Evolutionary conservation across 2,797 vertebrate genomes (phyloP).

Genomic region (Coranthus polyacanthus): DNA sequence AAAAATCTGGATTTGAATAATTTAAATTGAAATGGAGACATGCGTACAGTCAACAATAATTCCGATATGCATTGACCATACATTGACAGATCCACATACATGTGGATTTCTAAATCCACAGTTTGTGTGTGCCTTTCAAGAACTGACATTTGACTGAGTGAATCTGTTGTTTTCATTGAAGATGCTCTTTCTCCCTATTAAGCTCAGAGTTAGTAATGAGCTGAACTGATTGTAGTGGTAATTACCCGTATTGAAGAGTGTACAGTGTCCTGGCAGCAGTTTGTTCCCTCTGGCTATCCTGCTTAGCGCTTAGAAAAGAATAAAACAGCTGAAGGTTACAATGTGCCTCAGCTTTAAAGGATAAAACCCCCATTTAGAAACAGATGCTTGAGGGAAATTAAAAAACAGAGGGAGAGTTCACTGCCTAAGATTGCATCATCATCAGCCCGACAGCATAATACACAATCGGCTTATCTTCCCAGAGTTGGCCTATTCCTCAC

Average conservation of each 20-base stretch:
- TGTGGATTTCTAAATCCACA: no score
- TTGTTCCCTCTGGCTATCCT: slow-evolving; percentile 65
- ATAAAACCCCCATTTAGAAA: slow-evolving; percentile 76
- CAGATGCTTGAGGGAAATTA: slow-evolving; percentile 73
- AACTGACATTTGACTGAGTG: slow-evolving; percentile 38
- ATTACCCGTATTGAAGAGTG: slow-evolving; percentile 66
- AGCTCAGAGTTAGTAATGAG: slow-evolving; percentile 49
- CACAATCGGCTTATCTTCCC: slow-evolving; percentile 65
- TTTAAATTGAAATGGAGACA: slow-evolving; percentile 51
- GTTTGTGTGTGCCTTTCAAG: slow-evolving; percentile 18
- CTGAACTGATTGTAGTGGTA: slow-evolving; percentile 57
- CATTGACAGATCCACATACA: slow-evolving; percentile 28
- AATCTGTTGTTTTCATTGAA: slow-evolving; percentile 41
- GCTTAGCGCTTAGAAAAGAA: slow-evolving; percentile 67
- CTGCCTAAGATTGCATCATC: slow-evolving; percentile 72
- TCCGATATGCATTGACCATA: slow-evolving; percentile 42
- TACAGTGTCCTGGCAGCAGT: slow-evolving; percentile 65
- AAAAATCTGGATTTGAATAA: slow-evolving; percentile 65
- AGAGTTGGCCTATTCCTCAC: slow-evolving; percentile 49
- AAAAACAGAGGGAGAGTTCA: slow-evolving; percentile 57
- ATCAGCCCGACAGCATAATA: slow-evolving; percentile 61
- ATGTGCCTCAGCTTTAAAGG: slow-evolving; percentile 68
- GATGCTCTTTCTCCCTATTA: slow-evolving; percentile 28
- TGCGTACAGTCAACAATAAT: slow-evolving; percentile 42
- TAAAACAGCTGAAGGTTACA: slow-evolving; percentile 78